Evolutionary conservation across 2,113 vertebrate species (phyloP), one percentile per base, ranked within the genome.

Genomic region (Charina bottae): DNA sequence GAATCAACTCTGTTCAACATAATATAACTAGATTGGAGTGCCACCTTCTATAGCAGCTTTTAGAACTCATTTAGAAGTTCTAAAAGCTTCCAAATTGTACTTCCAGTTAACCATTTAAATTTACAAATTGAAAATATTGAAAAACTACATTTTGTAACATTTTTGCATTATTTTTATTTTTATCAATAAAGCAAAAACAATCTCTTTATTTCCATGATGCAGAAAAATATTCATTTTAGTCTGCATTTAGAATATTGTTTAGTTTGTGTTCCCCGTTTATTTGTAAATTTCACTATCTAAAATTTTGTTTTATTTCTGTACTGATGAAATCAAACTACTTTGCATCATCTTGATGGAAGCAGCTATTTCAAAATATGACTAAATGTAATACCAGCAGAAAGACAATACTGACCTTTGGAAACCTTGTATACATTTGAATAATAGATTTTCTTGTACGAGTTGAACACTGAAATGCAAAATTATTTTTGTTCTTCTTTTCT

Each of bases 391-490:
- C 10, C 0, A 56, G 42, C 11, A 91, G 68, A 23, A 86, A 88
- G 83, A 92, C 58, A 42, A 83, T 12, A 83, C 10, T 42, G 23
- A 83, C 19, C 23, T 83, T 59, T 87, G 56, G 55, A 58, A 59
- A 49, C 53, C 12, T 85, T n/a, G 28, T 26, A 46, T n/a, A 11
- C 0, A 2, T 33, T 49, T 72, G 54, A 33, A 55, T 83, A 83
- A 58, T 59, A 19, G 7, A 59, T 59, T 56, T 21, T 59, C 33
- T 58, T 78, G 17, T 19, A 68, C 42, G 72, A 78, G 17, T 42
- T 78, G 72, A 78, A 42, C 17, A 91, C 24, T 92, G 90, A 58
- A 78, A 91, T 94, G 92, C 54, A 94, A 90, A 96, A 92, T 64
- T 91, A 23, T 56, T 64, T 87, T 33, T 89, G 26, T 33, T 93